These are phyloP conservation scores for Rhipidura dahli DNA, from an alignment of 2,113 vertebrate genomes.

Conservation along the genomic window DNA sequence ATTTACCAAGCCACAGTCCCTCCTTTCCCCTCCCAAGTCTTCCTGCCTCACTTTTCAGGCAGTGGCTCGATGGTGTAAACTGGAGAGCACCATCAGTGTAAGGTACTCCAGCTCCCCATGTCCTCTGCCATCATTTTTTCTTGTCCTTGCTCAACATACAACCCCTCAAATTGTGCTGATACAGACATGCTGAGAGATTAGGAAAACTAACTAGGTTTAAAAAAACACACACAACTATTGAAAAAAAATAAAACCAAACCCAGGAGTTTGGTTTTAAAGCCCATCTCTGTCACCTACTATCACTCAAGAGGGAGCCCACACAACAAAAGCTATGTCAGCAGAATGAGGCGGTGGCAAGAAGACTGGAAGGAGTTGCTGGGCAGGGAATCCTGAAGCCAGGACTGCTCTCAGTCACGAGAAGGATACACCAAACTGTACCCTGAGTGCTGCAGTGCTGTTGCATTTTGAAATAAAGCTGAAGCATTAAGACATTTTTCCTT, in stretches of 20 bases:
- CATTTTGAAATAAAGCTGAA: constrained; percentile 30
- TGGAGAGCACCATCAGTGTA: neutral
- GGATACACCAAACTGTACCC: neutral
- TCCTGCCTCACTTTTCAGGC: neutral
- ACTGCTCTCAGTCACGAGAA: neutral
- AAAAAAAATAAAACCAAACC: neutral
- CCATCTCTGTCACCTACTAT: neutral
- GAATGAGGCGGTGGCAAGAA: neutral
- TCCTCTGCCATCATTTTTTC: neutral
- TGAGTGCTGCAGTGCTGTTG: neutral
- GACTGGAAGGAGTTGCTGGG: neutral
- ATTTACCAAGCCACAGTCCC: neutral
- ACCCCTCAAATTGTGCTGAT: neutral
- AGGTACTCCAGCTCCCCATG: neutral
- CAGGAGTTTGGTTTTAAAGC: neutral
- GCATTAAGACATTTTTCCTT: constrained; percentile 30
- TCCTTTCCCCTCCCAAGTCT: neutral
- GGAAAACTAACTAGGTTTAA: neutral
- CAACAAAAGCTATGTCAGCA: neutral
- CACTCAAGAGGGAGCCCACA: neutral
- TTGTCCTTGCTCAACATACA: neutral
- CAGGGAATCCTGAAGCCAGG: neutral
- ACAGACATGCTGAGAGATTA: neutral
- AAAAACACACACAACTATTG: neutral
- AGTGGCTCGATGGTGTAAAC: neutral